A percentile compares a stretch with the other conserved stretches of the same genome.
phyloP scores from a whole-genome alignment of 1,140 invertebrate genomes.

The Philopotamus ludificatus region DNA sequence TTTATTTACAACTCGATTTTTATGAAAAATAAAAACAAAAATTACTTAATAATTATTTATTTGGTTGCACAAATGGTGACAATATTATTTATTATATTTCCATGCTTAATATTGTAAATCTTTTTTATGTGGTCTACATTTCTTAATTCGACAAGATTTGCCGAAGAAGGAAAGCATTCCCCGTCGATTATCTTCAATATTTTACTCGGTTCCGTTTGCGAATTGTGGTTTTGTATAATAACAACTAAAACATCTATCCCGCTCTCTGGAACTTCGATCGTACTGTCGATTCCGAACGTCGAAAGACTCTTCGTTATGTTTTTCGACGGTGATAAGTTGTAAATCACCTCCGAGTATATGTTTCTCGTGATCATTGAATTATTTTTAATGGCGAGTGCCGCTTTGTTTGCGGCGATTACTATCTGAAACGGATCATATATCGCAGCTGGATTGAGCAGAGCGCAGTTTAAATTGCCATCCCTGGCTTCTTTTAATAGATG shows the following conservation, averaged over 20 bases:
- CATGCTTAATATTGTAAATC: conserved; percentile 57
- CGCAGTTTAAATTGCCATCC: conserved; percentile 58
- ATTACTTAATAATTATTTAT: conserved; percentile 2
- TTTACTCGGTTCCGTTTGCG: conserved; percentile 44
- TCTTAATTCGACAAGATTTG: conserved; percentile 49
- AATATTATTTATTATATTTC: conserved; percentile 8
- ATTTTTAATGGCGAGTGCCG: conserved; percentile 56
- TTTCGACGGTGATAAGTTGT: conserved; percentile 66
- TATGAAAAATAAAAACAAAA: no score
- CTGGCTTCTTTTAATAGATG: conserved; percentile 58
- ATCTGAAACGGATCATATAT: conserved; percentile 67
- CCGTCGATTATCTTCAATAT: conserved; percentile 55
- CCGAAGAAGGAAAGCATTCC: conserved; percentile 50
- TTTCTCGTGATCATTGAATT: conserved; percentile 60
- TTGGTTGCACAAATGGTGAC: conserved; percentile 8
- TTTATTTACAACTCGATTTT: no score
- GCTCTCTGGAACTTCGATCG: conserved; percentile 39
- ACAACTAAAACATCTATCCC: conserved; percentile 54
- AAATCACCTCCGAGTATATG: conserved; percentile 67
- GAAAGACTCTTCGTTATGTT: conserved; percentile 66
- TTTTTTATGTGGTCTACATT: conserved; percentile 56
- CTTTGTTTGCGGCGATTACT: conserved; percentile 66
- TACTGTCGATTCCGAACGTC: conserved; percentile 64
- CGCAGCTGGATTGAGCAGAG: conserved; percentile 61
- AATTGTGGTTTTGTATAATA: no score